Base-by-base conservation (phyloP, 2,888 invertebrate genomes). In the Melanophora roralis region DNA sequence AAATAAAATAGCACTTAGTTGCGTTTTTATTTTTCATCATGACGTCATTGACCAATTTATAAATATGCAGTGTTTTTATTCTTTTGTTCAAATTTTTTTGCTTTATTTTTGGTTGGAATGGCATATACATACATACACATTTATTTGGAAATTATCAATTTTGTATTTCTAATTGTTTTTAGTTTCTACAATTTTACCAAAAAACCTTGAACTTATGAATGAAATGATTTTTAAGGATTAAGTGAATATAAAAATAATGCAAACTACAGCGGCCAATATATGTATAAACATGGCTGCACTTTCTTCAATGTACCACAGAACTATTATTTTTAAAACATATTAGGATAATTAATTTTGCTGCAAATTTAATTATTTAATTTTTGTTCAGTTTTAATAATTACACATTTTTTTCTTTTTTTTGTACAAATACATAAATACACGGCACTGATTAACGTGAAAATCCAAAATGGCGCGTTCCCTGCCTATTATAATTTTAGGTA, bases 381-480 rank as follows among this genome's bases (percentile, higher is more conserved):
- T 45, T 2, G 14, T 12, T 47, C 11, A 38, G n/a, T 36, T 23
- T 21, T 11, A 38, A 21, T 21, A 14, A 19, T 45, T 14, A 45
- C 19, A 21, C 11, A 40, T 7, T 27, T 49, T 38, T 40, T 32
- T 49, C 16, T n/a, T n/a, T n/a, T n/a, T n/a, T n/a, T n/a, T n/a
- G n/a, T n/a, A n/a, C n/a, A n/a, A n/a, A n/a, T n/a, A n/a, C n/a
- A n/a, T n/a, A n/a, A n/a, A n/a, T n/a, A n/a, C n/a, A n/a, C n/a
- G n/a, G n/a, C n/a, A n/a, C n/a, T n/a, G n/a, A n/a, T n/a, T n/a
- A n/a, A n/a, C n/a, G n/a, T n/a, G n/a, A 68, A 83, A 83, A 83
- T 82, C 82, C 84, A 84, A 84, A 84, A 84, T 84, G 84, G 84
- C 84, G 84, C 84, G 83, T 81, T 81, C 78, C 78, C 68, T 69